Base-by-base conservation (phyloP, 2,888 invertebrate genomes). In the Netelia inedita region DNA sequence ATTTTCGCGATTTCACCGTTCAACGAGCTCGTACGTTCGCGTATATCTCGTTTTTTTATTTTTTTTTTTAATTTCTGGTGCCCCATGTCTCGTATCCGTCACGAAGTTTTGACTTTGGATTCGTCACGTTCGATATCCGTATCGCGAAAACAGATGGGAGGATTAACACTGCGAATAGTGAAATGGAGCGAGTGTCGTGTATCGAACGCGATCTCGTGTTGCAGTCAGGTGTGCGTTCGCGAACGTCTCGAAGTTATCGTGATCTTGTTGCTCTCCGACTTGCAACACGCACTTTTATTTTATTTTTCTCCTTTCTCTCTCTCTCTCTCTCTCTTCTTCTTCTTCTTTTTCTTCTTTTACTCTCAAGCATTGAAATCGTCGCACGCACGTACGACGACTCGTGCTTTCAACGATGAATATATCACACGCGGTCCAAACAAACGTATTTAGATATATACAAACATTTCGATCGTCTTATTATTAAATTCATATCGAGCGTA, bases 191-290 rank as follows among this genome's bases (percentile, higher is more conserved):
- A 85, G 91, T 91, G 88, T 91, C 91, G 88, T 87, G 85, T 91
- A 88, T 88, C 89, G 86, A 65, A 55, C 71, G 9, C 61, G 84
- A 87, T 91, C 90, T 92, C 92, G 88, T 88, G 87, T 91, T 92
- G 90, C 92, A 90, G 89, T 91, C 91, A 91, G 91, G 90, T 91
- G 91, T 90, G 81, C 79, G 59, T 76, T 79, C 65, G 63, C 79
- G 53, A 85, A 78, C 79, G 50, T 76, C 69, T 78, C 61, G 46
- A 74, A 72, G 87, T 90, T 90, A 90, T 90, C 90, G 86, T 83
- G 86, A 90, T 90, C 89, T 87, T 85, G 69, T 86, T 86, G 66
- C 84, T 85, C 78, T 85, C 74, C 21, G 53, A 71, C 71, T 74
- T 78, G 41, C 69, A 78, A 57, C 76, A 46, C 69, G 28, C 63